Conservation (phyloP, 2,113 vertebrate genomes). For the Machaerirhynchus nigripectus region DNA sequence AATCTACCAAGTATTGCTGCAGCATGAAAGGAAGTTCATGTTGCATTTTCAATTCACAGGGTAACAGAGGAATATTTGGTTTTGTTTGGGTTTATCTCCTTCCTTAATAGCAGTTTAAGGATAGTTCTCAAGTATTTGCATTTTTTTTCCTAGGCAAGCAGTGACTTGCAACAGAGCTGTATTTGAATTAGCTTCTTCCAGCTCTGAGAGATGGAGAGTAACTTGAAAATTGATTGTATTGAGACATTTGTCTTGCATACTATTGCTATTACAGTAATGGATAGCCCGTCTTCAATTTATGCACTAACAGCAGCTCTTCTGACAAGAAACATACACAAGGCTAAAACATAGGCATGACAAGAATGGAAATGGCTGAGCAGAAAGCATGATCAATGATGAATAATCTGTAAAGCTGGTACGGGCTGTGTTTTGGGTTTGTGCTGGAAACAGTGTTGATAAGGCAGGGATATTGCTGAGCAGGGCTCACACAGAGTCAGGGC, state of each 20-base stretch:
- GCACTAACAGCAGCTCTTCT: neutral
- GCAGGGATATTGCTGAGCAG: neutral
- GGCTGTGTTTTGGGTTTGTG: neutral
- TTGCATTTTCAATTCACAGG: neutral
- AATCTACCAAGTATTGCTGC: neutral
- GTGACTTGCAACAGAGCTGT: neutral
- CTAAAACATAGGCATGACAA: neutral
- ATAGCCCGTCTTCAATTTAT: neutral
- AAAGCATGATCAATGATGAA: neutral
- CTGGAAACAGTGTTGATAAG: rapidly evolving
- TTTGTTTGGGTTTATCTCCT: neutral
- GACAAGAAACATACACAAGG: neutral
- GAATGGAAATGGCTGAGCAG: neutral
- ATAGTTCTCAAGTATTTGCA: neutral
- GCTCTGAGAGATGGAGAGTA: neutral
- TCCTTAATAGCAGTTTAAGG: neutral
- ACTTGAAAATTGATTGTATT: neutral
- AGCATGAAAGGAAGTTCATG: neutral
- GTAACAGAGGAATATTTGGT: neutral
- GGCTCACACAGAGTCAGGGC: neutral
- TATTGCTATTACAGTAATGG: neutral
- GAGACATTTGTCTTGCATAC: neutral
- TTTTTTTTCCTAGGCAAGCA: neutral
- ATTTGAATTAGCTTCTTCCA: neutral
- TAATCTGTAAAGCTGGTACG: neutral